Percentiles rank a stretch among this genome's conserved stretches.
phyloP scores from a whole-genome alignment of 37 sponge, comb jelly and placozoan species.

The Amphimedon queenslandica region DNA sequence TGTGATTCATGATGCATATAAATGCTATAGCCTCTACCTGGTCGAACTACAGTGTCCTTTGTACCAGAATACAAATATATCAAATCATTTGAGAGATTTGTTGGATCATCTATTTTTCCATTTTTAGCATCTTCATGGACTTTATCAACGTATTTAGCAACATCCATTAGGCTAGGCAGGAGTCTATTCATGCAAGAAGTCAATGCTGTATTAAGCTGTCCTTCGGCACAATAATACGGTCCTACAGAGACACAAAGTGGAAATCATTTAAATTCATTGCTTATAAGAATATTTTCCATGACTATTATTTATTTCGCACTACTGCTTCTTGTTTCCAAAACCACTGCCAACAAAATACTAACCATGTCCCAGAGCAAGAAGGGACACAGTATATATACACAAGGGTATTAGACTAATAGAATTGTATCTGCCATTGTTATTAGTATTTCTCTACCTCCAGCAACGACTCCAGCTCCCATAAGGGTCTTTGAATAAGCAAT shows the following conservation, averaged over 20 bases:
- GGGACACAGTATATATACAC: too few species aligned
- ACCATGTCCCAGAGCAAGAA: too few species aligned
- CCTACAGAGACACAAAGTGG: conserved; percentile 14
- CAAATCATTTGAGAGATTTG: conserved; percentile 22
- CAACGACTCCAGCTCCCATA: conserved; percentile 70
- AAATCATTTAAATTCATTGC: not conserved
- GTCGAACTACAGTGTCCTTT: conserved; percentile 51
- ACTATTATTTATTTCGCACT: too few species aligned
- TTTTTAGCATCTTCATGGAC: conserved; percentile 41
- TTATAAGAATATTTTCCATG: too few species aligned
- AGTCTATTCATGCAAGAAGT: conserved; percentile 43
- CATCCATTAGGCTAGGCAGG: conserved; percentile 42
- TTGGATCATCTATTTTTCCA: conserved; percentile 42
- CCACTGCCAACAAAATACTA: too few species aligned
- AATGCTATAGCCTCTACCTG: too few species aligned
- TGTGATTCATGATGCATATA: too few species aligned
- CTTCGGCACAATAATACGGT: conserved; percentile 75
- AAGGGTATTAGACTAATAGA: too few species aligned
- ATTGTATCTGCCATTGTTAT: too few species aligned
- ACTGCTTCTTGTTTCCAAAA: too few species aligned
- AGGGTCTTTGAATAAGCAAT: conserved; percentile 69
- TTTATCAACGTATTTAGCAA: conserved; percentile 46
- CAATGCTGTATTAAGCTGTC: conserved; percentile 33
- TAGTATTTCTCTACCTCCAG: conserved; percentile 49
- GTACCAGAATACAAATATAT: conserved; percentile 72